Percentiles rank a stretch among this genome's conserved stretches.
Evolutionary conservation across 2,888 invertebrate genomes (phyloP).

Genomic region (Danaus chrysippus): DNA sequence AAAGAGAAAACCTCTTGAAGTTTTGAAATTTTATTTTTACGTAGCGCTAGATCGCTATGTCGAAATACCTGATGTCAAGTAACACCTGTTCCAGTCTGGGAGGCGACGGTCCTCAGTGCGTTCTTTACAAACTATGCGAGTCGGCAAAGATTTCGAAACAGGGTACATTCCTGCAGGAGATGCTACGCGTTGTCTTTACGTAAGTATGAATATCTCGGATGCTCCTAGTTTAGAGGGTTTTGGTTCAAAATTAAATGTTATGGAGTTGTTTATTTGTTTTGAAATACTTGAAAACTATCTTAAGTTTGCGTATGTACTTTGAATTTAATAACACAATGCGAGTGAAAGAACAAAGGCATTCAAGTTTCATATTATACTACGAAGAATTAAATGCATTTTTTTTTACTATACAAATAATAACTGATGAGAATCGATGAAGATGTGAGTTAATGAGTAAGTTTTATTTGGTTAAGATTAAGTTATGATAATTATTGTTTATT

Average conservation of each 20-base stretch:
- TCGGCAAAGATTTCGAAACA: constrained; percentile 65
- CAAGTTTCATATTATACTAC: no score
- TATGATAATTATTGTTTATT: constrained; percentile 1
- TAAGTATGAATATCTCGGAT: constrained; percentile 55
- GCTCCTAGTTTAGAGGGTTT: constrained; percentile 9
- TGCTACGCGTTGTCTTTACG: constrained; percentile 83
- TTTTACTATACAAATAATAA: no score
- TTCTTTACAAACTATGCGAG: constrained; percentile 82
- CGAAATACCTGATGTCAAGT: neutral
- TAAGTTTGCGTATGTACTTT: neutral
- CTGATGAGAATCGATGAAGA: no score
- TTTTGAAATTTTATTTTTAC: neutral
- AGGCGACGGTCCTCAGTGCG: constrained; percentile 79
- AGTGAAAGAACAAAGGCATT: no score
- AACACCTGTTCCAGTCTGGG: constrained; percentile 63
- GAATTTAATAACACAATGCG: no score
- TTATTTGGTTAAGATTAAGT: neutral
- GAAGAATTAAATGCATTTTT: no score
- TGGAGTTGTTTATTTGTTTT: constrained; percentile 8
- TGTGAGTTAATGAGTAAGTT: no score
- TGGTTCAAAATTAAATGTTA: constrained; percentile 8
- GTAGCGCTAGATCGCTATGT: neutral
- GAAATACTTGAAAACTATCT: constrained; percentile 8
- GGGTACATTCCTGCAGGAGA: constrained; percentile 82
- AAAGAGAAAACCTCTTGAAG: no score